A percentile compares a stretch with the other conserved stretches of the same genome.
These are phyloP conservation scores for Pseudeuparius sepicola DNA, from an alignment of 2,888 invertebrate genomes.

Conservation along the genomic window DNA sequence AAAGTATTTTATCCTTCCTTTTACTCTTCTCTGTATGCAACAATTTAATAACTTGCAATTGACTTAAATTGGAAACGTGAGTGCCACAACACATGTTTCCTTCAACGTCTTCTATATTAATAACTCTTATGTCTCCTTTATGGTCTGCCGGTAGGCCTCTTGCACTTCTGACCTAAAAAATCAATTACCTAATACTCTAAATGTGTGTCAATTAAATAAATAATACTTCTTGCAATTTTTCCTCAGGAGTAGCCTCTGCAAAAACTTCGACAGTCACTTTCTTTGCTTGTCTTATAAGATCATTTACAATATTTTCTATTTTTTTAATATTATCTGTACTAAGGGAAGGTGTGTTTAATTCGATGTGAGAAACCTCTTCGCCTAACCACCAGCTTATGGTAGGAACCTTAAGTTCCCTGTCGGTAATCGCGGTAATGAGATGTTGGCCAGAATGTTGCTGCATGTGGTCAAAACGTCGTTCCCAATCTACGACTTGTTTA, in stretches of 20 bases:
- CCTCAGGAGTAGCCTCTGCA: slow-evolving; percentile 50
- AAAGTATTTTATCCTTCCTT: slow-evolving; percentile 50
- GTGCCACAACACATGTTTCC: slow-evolving; percentile 84
- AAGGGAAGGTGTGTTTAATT: slow-evolving; percentile 48
- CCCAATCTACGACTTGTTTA: slow-evolving; percentile 60
- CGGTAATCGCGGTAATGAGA: slow-evolving; percentile 68
- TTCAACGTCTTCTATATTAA: slow-evolving; percentile 67
- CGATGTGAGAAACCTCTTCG: slow-evolving; percentile 61
- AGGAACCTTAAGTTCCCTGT: slow-evolving; percentile 52
- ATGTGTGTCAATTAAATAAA: slow-evolving; percentile 6
- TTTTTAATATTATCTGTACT: slow-evolving; percentile 42
- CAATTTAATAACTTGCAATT: slow-evolving; percentile 57
- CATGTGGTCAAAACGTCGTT: slow-evolving; percentile 77
- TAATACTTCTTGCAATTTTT: slow-evolving; percentile 29
- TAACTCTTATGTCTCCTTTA: slow-evolving; percentile 62
- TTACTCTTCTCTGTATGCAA: slow-evolving; percentile 64
- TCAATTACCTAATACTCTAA: slow-evolving; percentile 9
- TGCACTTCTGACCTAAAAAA: slow-evolving; percentile 47
- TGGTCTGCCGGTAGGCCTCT: slow-evolving; percentile 74
- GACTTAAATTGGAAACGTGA: slow-evolving; percentile 66
- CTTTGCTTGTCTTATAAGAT: slow-evolving; percentile 52
- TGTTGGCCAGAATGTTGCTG: slow-evolving; percentile 89
- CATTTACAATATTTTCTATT: slow-evolving; percentile 57
- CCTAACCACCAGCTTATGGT: slow-evolving; percentile 83
- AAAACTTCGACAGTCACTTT: slow-evolving; percentile 55